These are phyloP conservation scores for Dynastes maya DNA, from an alignment of 2,888 invertebrate species.

Conservation along the genomic window DNA sequence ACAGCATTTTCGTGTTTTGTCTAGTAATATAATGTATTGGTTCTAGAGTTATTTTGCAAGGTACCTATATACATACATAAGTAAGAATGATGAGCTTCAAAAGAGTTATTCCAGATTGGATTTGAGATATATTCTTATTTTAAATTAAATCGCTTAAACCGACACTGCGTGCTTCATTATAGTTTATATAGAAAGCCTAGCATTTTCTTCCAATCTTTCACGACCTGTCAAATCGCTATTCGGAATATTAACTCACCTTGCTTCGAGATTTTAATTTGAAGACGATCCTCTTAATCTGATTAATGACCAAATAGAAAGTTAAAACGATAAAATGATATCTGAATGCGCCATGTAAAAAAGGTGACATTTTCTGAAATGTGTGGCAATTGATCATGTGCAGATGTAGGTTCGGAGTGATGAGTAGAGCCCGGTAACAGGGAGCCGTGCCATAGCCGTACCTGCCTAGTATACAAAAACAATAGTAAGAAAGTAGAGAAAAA, in stretches of 20 bases:
- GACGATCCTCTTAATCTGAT: constrained; percentile 45
- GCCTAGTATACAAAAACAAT: no score
- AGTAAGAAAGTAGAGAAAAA: no score
- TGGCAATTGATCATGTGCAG: constrained; percentile 25
- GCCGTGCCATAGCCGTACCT: no score
- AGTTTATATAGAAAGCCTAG: constrained; percentile 23
- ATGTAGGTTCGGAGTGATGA: no score
- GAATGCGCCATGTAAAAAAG: constrained; percentile 35
- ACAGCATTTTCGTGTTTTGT: no score
- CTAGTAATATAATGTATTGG: background rate
- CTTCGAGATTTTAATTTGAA: constrained; percentile 51
- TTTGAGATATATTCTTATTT: constrained; percentile 52
- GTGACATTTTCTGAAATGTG: constrained; percentile 35
- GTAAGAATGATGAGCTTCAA: background rate
- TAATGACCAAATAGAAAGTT: constrained; percentile 37
- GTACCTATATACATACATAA: background rate
- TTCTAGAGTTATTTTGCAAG: constrained; percentile 7
- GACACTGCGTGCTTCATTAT: constrained; percentile 46
- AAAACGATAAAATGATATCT: constrained; percentile 43
- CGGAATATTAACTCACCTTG: constrained; percentile 26
- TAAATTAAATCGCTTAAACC: constrained; percentile 53
- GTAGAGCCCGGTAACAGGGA: no score
- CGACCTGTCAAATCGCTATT: constrained; percentile 53
- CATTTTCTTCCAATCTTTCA: constrained; percentile 34
- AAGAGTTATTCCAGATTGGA: constrained; percentile 47